phyloP scores from a whole-genome alignment of 2,888 invertebrate genomes.

The Autographa pulchrina region DNA sequence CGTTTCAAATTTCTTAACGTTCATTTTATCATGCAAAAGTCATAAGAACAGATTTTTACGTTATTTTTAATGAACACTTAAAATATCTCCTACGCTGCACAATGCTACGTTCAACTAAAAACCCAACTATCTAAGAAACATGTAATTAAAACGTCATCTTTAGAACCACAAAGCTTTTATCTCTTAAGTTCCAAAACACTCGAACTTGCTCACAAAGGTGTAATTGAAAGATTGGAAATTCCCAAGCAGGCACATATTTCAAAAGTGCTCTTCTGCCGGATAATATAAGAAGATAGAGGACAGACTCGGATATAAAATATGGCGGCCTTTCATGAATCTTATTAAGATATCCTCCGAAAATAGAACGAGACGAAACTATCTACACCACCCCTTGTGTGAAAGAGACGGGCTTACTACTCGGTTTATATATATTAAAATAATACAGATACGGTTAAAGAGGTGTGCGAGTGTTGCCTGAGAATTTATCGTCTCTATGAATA shows the following conservation, averaged over 20 bases:
- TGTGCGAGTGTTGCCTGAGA: constrained; percentile 76
- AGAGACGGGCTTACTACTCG: constrained; percentile 69
- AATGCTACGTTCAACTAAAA: not conserved
- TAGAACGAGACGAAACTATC: constrained; percentile 77
- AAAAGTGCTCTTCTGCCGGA: constrained; percentile 85
- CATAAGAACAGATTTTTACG: not conserved
- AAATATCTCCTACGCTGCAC: not conserved
- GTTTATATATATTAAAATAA: constrained; percentile 89
- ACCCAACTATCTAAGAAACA: constrained; percentile 14
- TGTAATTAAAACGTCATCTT: constrained; percentile 50
- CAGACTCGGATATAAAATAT: constrained; percentile 93
- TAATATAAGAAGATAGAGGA: constrained; percentile 90
- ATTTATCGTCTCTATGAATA: constrained; percentile 88
- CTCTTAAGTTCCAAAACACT: constrained; percentile 73
- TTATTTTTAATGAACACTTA: not conserved
- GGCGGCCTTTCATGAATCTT: constrained; percentile 95
- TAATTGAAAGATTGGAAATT: constrained; percentile 89
- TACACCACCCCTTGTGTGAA: constrained; percentile 53
- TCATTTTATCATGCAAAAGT: too few species aligned
- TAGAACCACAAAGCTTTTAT: constrained; percentile 60
- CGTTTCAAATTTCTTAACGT: too few species aligned
- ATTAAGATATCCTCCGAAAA: constrained; percentile 93
- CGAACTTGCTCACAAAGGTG: constrained; percentile 79
- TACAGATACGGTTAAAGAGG: constrained; percentile 87
- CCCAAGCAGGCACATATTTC: constrained; percentile 89